These are phyloP conservation scores for Peromyscus aztecus DNA, from an alignment of 2,797 vertebrate species.

Conservation along the genomic window DNA sequence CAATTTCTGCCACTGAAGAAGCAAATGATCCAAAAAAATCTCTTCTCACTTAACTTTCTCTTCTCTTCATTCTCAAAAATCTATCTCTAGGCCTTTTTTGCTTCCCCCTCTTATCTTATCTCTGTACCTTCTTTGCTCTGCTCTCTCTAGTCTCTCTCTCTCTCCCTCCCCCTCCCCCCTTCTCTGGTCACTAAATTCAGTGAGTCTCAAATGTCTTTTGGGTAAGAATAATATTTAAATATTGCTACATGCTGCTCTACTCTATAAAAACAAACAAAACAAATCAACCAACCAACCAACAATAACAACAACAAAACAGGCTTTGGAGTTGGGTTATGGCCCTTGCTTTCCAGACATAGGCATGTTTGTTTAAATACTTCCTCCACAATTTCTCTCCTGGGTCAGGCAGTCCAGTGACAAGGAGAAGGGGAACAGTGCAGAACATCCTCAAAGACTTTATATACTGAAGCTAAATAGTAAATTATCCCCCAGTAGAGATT, in stretches of 20 bases:
- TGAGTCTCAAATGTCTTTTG: background rate
- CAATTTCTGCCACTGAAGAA: background rate
- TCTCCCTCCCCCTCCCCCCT: no score
- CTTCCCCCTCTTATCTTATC: background rate
- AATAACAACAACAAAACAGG: background rate
- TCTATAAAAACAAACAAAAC: background rate
- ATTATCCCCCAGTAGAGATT: background rate
- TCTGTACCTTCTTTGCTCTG: background rate
- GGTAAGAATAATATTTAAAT: background rate
- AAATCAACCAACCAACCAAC: background rate
- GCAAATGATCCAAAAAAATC: background rate
- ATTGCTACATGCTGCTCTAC: background rate
- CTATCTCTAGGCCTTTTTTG: background rate
- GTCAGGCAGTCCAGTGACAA: background rate
- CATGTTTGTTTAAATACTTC: background rate
- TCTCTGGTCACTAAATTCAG: background rate
- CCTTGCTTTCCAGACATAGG: background rate
- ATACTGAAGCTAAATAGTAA: background rate
- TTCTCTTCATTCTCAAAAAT: background rate
- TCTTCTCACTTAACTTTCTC: background rate
- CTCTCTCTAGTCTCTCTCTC: background rate
- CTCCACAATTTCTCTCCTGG: background rate
- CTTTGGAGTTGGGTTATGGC: background rate
- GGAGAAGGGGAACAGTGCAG: background rate
- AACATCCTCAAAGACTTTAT: background rate